phyloP scores from a whole-genome alignment of 2,888 invertebrate species.

The Exephanes ischioxanthus region DNA sequence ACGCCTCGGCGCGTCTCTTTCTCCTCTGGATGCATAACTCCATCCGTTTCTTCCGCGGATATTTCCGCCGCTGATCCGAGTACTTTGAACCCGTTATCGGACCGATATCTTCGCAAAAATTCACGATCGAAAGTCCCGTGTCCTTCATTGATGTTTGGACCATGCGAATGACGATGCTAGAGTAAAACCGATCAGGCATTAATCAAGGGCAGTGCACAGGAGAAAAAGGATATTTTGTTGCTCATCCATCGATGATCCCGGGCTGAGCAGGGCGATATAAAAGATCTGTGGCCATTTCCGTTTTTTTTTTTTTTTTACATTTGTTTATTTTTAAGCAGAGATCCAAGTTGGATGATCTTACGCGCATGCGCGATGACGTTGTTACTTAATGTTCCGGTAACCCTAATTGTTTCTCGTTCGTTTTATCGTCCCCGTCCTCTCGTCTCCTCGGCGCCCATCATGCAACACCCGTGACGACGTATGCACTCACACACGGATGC shows the following conservation, averaged over 20 bases:
- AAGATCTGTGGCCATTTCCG: no score
- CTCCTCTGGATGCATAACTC: constrained; percentile 10
- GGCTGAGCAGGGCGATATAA: no score
- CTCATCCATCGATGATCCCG: no score
- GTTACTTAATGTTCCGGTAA: constrained; percentile 41
- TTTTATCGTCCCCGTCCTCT: constrained; percentile 29
- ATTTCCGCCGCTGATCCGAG: neutral
- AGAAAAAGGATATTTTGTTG: neutral
- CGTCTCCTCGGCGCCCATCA: constrained; percentile 57
- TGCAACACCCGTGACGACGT: constrained; percentile 41
- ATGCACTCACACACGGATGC: constrained; percentile 2
- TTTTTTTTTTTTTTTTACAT: neutral
- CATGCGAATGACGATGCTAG: neutral
- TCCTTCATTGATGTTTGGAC: neutral
- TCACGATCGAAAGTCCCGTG: neutral
- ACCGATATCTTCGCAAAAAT: constrained; percentile 4
- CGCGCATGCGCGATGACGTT: neutral
- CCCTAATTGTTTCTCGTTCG: constrained; percentile 42
- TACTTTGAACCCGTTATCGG: neutral
- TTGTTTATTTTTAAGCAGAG: neutral
- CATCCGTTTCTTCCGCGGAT: constrained; percentile 17
- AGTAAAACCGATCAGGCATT: neutral
- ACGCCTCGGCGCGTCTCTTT: constrained; percentile 11
- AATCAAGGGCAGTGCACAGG: neutral
- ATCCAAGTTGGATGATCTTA: neutral